These are phyloP conservation scores for Hyalella azteca DNA, from an alignment of 2,888 invertebrate species.

Conservation along the genomic window DNA sequence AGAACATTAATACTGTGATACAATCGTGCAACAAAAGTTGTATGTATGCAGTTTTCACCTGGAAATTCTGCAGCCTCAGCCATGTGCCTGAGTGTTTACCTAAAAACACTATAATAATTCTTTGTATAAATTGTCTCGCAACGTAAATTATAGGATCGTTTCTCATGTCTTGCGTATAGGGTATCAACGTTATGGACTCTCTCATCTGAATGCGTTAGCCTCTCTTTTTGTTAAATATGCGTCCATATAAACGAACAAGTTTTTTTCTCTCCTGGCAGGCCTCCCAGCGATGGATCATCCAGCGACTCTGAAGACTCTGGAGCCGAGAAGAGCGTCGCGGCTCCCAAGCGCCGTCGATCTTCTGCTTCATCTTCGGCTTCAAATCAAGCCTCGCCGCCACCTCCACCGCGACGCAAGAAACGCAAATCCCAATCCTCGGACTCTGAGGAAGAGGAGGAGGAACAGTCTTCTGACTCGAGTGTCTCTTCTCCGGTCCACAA, in stretches of 20 bases:
- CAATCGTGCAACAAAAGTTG: too few relatives aligned
- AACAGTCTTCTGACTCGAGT: conserved; percentile 38
- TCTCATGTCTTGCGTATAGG: too few relatives aligned
- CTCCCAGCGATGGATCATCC: conserved; percentile 27
- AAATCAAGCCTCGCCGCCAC: conserved; percentile 41
- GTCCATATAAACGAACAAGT: not conserved
- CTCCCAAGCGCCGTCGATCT: not conserved
- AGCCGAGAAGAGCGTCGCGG: conserved; percentile 14
- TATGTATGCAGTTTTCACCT: too few relatives aligned
- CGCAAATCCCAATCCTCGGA: conserved; percentile 62
- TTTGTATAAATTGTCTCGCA: too few relatives aligned
- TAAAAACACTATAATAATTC: too few relatives aligned
- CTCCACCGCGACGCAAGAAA: conserved; percentile 63
- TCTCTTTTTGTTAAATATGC: not conserved
- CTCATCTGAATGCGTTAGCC: too few relatives aligned
- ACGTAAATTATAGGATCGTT: too few relatives aligned
- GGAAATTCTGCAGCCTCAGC: too few relatives aligned
- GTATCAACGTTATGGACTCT: too few relatives aligned
- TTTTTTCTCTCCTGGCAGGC: not conserved
- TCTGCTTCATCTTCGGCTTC: not conserved
- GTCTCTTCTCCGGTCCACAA: conserved; percentile 50
- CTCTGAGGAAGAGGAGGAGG: conserved; percentile 35
- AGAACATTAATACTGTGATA: too few relatives aligned
- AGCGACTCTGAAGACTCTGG: conserved; percentile 57
- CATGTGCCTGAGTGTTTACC: too few relatives aligned